Base-by-base conservation (phyloP, 2,797 vertebrate species). In the Pterois miles region DNA sequence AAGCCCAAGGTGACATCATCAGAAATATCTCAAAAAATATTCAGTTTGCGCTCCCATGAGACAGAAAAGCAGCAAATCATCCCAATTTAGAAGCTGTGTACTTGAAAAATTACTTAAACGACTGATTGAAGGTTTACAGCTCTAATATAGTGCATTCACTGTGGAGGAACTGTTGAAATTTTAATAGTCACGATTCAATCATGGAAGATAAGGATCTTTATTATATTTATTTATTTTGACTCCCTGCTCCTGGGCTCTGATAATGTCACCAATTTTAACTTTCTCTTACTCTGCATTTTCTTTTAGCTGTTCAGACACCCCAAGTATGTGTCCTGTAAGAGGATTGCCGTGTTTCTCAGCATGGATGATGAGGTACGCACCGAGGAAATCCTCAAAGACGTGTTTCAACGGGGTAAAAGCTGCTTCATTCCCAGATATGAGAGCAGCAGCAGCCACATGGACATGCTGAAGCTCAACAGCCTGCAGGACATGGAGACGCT, bases 361-460 rank as follows among this genome's bases (percentile, higher is more conserved):
- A 98, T 97, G 96, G 81, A 91, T 0, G 98, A 99, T 74, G 98
- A 99, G 90, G 92, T 99, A 13, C 89, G 89, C 79, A 99, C 98
- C 0, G 94, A 94, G 52, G 95, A 96, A 76, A 97, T 99, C 84
- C 92, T 99, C 71, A 90, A 88, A 72, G 94, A 98, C 83, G 90
- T 96, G 48, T 97, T 98, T 25, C 94, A 78, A 43, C 79, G 69
- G 60, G 97, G 96, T 2, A 99, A 98, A 85, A 91, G 91, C 80
- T 98, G 97, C 90, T 99, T 99, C 84, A 96, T 99, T 80, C 98
- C 98, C 14, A 95, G 91, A 73, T 99, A 99, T 83, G 92, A 88
- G 57, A 82, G 87, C 63, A 57, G 83, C 69, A 70, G 87, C 78
- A 95, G 95, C 74, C 96, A 96, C 71, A 99, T 99, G 98, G 97